Base-by-base conservation (phyloP, 2,888 invertebrate genomes). In the Ametastegia equiseti region DNA sequence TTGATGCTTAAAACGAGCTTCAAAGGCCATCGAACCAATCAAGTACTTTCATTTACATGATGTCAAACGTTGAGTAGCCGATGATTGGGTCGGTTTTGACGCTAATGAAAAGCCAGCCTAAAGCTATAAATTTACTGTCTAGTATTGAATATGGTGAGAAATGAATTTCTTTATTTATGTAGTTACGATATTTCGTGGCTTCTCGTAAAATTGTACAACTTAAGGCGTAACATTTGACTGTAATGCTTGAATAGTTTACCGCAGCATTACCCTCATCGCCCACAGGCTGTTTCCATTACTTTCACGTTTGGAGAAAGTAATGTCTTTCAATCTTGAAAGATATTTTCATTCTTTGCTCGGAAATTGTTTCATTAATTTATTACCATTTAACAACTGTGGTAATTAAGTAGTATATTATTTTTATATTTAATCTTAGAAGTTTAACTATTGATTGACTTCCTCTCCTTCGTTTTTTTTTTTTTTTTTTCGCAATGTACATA, bases 111-210 rank as follows among this genome's bases (percentile, higher is more conserved):
- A n/a, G n/a, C n/a, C n/a, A n/a, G n/a, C n/a, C n/a, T n/a, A 19
- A 54, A 7, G 19, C 15, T 7, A 39, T 11, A 39, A 4, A 65
- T 71, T 57, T 81, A 82, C 83, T 82, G 83, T 84, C 82, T 82
- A 57, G 71, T 83, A 81, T 82, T 81, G 82, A 84, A 84, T 81
- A 82, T 84, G 84, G 84, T 86, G 85, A 86, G 85, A 86, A 86
- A 84, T 84, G 84, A 84, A 84, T 86, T 84, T 86, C 84, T 84
- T 83, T 71, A 83, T 81, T 9, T 30, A 57, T 65, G 69, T 63
- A 45, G 45, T 47, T 45, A 47, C 27, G 33, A 47, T 30, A 45
- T 5, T 71, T 45, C 65, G 27, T 71, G 71, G 71, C 47, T 71
- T 71, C 42, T 47, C 27, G 30, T 7, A 7, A 45, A 47, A 71